Evolutionary conservation across 2,113 vertebrate species (phyloP).

Genomic region (Micromys minutus): DNA sequence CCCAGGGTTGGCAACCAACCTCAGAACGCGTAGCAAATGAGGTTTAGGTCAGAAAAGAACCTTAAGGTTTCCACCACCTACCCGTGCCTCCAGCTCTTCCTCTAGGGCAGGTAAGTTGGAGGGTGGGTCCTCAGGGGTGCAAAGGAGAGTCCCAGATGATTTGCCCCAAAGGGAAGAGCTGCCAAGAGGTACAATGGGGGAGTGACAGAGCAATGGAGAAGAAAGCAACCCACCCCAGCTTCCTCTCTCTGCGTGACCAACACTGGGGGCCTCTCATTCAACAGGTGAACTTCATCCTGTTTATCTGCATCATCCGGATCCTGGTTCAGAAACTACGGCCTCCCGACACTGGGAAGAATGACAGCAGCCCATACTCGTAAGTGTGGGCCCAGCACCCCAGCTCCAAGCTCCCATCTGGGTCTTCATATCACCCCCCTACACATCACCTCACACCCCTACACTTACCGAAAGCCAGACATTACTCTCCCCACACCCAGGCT

Average conservation of each 20-base stretch:
- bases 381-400: constrained; percentile 71
- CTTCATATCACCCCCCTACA: not conserved
- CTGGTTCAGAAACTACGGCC: constrained; percentile 96
- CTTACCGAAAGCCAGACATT: not conserved
- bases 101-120: not conserved
- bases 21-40: not conserved
- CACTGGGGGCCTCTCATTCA: not conserved
- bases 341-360: constrained; percentile 92
- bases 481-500: not conserved
- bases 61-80: not conserved
- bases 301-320: constrained; percentile 96
- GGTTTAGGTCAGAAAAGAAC: not conserved
- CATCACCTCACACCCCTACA: not conserved
- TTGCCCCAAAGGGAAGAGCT: not conserved
- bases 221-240: not conserved
- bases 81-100: not conserved
- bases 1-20: not conserved
- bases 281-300: constrained; percentile 95
- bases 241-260: constrained; percentile 24
- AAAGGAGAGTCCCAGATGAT: not conserved
- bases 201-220: not conserved
- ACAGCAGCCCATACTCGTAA: constrained; percentile 96
- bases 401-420: not conserved
- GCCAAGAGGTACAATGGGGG: not conserved
- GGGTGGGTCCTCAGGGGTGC: not conserved